Percentiles rank a stretch among this genome's conserved stretches.
These are phyloP conservation scores for Knipowitschia caucasica DNA, from an alignment of 2,797 vertebrate species.

Conservation along the genomic window DNA sequence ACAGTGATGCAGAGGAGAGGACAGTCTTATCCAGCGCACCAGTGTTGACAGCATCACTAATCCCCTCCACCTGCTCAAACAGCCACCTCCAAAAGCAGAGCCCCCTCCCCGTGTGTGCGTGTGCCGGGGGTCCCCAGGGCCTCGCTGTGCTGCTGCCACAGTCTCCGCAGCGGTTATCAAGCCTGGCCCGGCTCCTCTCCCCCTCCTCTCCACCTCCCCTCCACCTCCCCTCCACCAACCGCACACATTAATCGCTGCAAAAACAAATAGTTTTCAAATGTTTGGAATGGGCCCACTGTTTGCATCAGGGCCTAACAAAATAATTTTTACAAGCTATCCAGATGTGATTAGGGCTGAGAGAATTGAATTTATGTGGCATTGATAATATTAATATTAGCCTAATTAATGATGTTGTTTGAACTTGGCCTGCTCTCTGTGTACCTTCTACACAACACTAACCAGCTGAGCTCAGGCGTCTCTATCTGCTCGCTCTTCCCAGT, in stretches of 20 bases:
- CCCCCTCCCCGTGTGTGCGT: conserved; percentile 61
- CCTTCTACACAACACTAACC: conserved; percentile 79
- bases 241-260: conserved; percentile 76
- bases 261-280: conserved; percentile 86
- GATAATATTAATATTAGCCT: conserved; percentile 88
- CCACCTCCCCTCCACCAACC: conserved; percentile 60
- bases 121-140: conserved; percentile 69
- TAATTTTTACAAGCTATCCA: conserved; percentile 86
- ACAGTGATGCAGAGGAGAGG: conserved; percentile 70
- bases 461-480: conserved; percentile 73
- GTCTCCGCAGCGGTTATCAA: conserved; percentile 75
- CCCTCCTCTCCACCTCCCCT: conserved; percentile 62
- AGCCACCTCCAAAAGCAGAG: conserved; percentile 70
- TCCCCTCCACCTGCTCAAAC: conserved; percentile 99
- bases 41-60: conserved; percentile 97
- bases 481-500: conserved; percentile 68
- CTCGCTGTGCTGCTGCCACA: conserved; percentile 58
- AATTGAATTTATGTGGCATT: conserved; percentile 84
- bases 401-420: conserved; percentile 87
- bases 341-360: conserved; percentile 82
- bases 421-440: conserved; percentile 72
- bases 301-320: conserved; percentile 84
- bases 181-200: conserved; percentile 61
- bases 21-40: conserved; percentile 90
- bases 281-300: conserved; percentile 82